A percentile compares a stretch with the other conserved stretches of the same genome.
Evolutionary conservation across 2,888 invertebrate genomes (phyloP).

Genomic region (Agriopis leucophaearia): DNA sequence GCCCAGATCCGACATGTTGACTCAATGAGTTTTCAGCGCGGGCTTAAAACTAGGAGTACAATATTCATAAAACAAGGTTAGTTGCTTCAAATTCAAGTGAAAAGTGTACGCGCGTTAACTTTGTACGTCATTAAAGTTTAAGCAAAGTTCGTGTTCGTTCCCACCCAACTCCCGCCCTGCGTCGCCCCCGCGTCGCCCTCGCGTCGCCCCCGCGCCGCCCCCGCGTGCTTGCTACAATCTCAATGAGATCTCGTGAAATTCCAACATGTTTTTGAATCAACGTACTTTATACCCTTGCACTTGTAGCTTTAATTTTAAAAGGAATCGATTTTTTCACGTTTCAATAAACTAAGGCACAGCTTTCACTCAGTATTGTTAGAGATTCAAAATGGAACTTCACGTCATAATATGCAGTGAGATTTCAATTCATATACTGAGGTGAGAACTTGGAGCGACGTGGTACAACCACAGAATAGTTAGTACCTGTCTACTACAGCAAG

Average conservation of each 20-base stretch:
- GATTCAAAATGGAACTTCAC: background rate
- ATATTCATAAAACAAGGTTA: slow-evolving; percentile 36
- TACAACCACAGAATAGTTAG: background rate
- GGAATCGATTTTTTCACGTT: background rate
- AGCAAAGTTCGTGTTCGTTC: slow-evolving; percentile 38
- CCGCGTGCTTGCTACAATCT: slow-evolving; percentile 11
- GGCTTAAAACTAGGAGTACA: slow-evolving; percentile 19
- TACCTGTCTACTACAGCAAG: background rate
- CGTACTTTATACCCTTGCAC: too few relatives aligned
- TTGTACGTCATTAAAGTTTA: slow-evolving; percentile 46
- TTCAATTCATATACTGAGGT: slow-evolving; percentile 4
- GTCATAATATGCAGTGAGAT: background rate
- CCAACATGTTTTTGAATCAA: slow-evolving; percentile 9
- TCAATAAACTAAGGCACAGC: background rate
- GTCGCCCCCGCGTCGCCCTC: background rate
- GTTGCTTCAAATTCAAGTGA: slow-evolving; percentile 37
- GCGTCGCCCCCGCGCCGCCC: background rate
- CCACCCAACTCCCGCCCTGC: background rate
- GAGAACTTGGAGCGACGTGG: background rate
- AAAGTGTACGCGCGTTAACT: slow-evolving; percentile 43
- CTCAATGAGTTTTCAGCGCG: slow-evolving; percentile 1
- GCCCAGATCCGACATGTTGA: slow-evolving; percentile 1
- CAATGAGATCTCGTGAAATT: slow-evolving; percentile 20
- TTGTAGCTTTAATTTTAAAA: too few relatives aligned
- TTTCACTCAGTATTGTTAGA: slow-evolving; percentile 2